These are phyloP conservation scores for Drosophila rufa DNA, from an alignment of 1,140 invertebrate species.

Conservation along the genomic window DNA sequence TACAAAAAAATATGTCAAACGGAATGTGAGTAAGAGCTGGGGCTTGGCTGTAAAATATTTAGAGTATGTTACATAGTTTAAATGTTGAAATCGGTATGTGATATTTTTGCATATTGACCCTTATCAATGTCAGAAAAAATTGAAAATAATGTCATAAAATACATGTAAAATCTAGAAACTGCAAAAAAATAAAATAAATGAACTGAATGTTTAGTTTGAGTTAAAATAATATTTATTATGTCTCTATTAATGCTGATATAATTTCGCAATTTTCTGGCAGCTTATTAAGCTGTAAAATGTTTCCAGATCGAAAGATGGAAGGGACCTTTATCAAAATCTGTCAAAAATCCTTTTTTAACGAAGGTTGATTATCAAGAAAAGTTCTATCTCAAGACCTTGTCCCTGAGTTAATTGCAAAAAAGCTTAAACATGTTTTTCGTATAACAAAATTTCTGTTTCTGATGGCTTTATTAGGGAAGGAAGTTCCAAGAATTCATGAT, in stretches of 20 bases:
- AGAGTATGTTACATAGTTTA: not conserved
- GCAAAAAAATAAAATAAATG: not conserved
- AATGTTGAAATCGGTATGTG: not conserved
- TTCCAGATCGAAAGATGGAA: too few relatives aligned
- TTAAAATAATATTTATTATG: too few relatives aligned
- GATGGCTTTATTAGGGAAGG: not conserved
- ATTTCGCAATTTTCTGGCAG: too few relatives aligned
- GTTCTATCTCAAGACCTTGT: not conserved
- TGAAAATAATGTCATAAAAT: constrained; percentile 16
- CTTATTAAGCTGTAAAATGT: not conserved
- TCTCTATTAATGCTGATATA: too few relatives aligned
- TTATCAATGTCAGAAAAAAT: constrained; percentile 36
- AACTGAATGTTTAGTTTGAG: not conserved
- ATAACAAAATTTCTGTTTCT: not conserved
- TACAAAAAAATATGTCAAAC: constrained; percentile 2
- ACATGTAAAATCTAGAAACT: not conserved
- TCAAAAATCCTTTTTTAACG: not conserved
- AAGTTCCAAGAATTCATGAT: constrained; percentile 2
- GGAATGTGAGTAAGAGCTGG: constrained; percentile 6
- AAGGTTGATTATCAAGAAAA: constrained; percentile 6
- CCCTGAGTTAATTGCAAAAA: not conserved
- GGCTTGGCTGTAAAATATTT: constrained; percentile 17
- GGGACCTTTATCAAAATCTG: constrained; percentile 2
- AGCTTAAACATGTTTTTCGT: constrained; percentile 9
- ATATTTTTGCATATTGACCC: constrained; percentile 22